A percentile compares a stretch with the other conserved stretches of the same genome.
Conservation (phyloP, 2,888 invertebrate species). For the Amblyteles armatorius region DNA sequence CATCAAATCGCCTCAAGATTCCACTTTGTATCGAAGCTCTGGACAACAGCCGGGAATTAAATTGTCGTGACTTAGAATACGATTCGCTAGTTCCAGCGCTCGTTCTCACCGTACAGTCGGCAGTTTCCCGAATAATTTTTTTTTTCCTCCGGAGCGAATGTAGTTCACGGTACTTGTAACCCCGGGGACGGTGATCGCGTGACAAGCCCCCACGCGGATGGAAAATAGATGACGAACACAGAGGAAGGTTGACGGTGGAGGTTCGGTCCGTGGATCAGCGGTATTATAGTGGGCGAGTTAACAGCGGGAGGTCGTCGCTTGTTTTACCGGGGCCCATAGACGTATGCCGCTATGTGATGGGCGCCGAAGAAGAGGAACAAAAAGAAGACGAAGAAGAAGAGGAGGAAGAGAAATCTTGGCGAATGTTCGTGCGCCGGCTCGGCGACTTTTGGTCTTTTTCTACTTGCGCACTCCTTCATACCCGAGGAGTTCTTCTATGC, state of each 20-base stretch:
- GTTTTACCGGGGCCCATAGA: constrained; percentile 34
- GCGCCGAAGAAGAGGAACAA: constrained; percentile 21
- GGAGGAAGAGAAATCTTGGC: constrained; percentile 15
- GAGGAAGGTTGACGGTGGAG: constrained; percentile 26
- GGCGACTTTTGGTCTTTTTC: constrained; percentile 1
- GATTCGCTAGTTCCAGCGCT: no score
- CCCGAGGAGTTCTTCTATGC: neutral
- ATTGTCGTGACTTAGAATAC: no score
- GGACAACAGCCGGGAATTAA: no score
- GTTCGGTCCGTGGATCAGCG: constrained; percentile 43
- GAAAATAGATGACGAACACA: constrained; percentile 57
- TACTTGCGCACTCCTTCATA: constrained; percentile 1
- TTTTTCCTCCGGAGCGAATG: neutral
- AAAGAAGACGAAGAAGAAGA: constrained; percentile 30
- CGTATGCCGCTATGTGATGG: constrained; percentile 22
- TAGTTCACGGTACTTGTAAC: constrained; percentile 49
- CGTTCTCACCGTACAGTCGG: no score
- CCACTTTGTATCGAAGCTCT: no score
- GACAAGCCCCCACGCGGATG: constrained; percentile 40
- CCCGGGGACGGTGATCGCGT: constrained; percentile 32
- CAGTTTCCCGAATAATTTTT: neutral
- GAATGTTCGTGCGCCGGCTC: constrained; percentile 3
- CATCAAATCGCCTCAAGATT: no score
- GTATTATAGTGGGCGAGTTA: constrained; percentile 47
- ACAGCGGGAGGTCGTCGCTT: constrained; percentile 58